Conservation (phyloP, 1,140 invertebrate species). For the Drosophila auraria region DNA sequence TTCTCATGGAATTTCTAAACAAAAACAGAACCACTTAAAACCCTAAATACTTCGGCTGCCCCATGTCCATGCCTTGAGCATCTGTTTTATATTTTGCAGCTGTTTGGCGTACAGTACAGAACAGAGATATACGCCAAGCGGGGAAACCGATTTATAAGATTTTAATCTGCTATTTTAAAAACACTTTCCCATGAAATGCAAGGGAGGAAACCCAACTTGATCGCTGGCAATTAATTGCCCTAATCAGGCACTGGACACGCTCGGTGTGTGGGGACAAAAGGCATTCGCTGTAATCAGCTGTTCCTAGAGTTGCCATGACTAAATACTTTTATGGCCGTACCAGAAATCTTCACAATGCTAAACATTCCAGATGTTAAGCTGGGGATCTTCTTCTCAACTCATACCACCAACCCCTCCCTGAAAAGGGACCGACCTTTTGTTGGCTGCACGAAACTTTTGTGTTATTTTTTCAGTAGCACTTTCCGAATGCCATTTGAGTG, state of each 20-base stretch:
- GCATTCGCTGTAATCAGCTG: slow-evolving; percentile 70
- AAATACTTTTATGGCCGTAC: slow-evolving; percentile 54
- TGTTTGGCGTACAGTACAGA: background rate
- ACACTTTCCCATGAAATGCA: slow-evolving; percentile 33
- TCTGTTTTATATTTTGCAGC: slow-evolving; percentile 30
- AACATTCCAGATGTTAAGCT: slow-evolving; percentile 20
- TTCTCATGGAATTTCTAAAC: background rate
- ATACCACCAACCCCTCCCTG: background rate
- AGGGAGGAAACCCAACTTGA: slow-evolving; percentile 31
- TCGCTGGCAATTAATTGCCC: slow-evolving; percentile 71
- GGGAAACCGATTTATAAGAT: slow-evolving; percentile 12
- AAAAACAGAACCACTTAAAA: background rate
- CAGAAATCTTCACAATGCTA: slow-evolving; percentile 28
- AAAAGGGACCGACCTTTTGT: slow-evolving; percentile 42
- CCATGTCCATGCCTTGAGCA: slow-evolving; percentile 6
- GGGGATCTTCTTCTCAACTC: slow-evolving; percentile 22
- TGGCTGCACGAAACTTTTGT: slow-evolving; percentile 73
- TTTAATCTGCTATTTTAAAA: slow-evolving; percentile 29
- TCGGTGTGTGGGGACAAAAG: slow-evolving; percentile 40
- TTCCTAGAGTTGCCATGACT: slow-evolving; percentile 54
- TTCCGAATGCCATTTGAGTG: slow-evolving; percentile 81
- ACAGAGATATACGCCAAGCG: slow-evolving; percentile 7
- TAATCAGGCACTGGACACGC: slow-evolving; percentile 63
- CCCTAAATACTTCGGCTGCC: background rate
- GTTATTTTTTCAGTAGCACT: slow-evolving; percentile 82